A percentile compares a stretch with the other conserved stretches of the same genome.
Evolutionary conservation across 2,113 vertebrate species (phyloP).

Genomic region (Barbus barbus): DNA sequence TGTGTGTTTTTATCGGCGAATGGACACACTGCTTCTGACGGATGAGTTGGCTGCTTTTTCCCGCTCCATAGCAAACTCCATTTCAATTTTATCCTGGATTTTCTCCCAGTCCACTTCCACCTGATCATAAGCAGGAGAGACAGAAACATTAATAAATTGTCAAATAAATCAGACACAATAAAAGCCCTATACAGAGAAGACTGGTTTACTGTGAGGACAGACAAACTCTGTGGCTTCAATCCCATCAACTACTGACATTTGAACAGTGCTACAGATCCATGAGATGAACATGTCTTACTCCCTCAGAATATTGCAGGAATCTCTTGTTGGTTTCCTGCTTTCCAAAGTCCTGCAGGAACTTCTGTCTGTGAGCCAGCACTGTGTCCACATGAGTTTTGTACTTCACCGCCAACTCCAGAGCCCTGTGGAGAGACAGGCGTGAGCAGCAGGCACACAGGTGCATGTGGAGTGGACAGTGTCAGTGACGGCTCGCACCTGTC

Average conservation of each 20-base stretch:
- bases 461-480: background rate
- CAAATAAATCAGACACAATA: too few relatives aligned
- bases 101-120: slow-evolving; percentile 96
- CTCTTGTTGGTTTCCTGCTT: slow-evolving; percentile 92
- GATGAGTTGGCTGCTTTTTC: slow-evolving; percentile 76
- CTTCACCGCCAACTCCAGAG: slow-evolving; percentile 95
- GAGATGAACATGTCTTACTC: slow-evolving; percentile 68
- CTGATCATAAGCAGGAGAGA: slow-evolving; percentile 67
- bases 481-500: slow-evolving; percentile 79
- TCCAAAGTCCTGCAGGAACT: slow-evolving; percentile 86
- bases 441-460: slow-evolving; percentile 23
- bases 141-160: too few relatives aligned
- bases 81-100: slow-evolving; percentile 93
- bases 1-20: slow-evolving; percentile 57
- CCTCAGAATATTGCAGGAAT: slow-evolving; percentile 90
- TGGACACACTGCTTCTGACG: slow-evolving; percentile 68
- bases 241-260: background rate
- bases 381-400: slow-evolving; percentile 98
- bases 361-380: slow-evolving; percentile 89
- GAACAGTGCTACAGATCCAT: background rate
- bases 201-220: background rate
- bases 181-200: background rate
- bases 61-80: slow-evolving; percentile 89
- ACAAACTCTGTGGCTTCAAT: background rate
- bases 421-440: slow-evolving; percentile 74